phyloP scores from a whole-genome alignment of 2,797 vertebrate species.

The Tragelaphus oryx region DNA sequence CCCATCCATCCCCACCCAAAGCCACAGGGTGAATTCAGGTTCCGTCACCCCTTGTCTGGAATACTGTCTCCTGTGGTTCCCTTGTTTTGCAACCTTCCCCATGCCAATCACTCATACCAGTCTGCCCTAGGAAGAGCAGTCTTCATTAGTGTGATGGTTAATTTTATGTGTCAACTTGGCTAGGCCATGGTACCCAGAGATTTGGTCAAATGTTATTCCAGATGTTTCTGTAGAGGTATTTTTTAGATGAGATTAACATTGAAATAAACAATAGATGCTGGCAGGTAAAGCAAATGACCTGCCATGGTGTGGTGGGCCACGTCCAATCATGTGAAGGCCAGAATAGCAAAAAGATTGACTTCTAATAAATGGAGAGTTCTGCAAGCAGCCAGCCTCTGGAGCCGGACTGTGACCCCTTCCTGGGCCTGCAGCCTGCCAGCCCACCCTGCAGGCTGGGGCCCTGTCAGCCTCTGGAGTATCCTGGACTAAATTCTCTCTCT shows the following conservation, averaged over 20 bases:
- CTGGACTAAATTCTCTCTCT: neutral
- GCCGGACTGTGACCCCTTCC: rapidly evolving
- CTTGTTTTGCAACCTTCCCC: neutral
- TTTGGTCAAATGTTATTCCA: neutral
- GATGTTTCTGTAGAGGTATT: neutral
- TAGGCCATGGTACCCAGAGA: neutral
- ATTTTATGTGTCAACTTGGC: neutral
- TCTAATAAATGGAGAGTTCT: neutral
- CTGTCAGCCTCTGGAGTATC: neutral
- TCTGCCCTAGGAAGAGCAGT: neutral
- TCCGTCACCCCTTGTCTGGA: rapidly evolving
- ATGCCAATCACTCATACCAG: rapidly evolving
- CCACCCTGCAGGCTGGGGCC: neutral
- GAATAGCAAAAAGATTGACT: neutral
- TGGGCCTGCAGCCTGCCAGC: neutral
- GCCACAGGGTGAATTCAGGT: neutral
- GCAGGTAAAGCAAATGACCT: neutral
- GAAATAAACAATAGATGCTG: neutral
- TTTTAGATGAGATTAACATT: neutral
- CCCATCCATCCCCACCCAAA: rapidly evolving
- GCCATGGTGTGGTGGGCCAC: neutral
- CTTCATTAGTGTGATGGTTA: neutral
- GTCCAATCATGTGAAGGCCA: neutral
- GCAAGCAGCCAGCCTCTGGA: neutral
- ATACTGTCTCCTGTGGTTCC: no score